Base-by-base conservation (phyloP, 2,888 invertebrate species). In the Stenchaetothrips biformis region DNA sequence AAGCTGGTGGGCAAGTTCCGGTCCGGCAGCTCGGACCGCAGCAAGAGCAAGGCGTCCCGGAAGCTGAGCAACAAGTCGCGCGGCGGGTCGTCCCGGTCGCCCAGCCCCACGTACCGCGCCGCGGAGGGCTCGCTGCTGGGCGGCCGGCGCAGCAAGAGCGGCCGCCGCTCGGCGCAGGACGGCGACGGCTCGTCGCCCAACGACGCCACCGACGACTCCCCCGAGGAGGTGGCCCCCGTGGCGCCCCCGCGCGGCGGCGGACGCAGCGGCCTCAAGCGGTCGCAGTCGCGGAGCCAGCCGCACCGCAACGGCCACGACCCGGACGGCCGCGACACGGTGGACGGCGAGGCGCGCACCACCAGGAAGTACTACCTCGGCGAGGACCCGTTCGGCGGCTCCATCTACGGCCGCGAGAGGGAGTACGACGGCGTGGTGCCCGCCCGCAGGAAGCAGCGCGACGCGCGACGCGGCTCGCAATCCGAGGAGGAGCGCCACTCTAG, bases 321-420 rank as follows among this genome's bases (percentile, higher is more conserved):
- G 81, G 79, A 27, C 79, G 82, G 8, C 83, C 83, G 59, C 82
- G 80, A 79, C 78, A 80, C 81, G 80, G 79, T 79, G 79, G 88
- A 88, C 82, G 88, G 87, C 78, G 83, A 83, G 79, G 89, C 88
- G 85, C 84, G 88, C 84, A 82, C 81, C 25, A 90, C 92, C 82
- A 93, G 93, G 85, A 90, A 93, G 83, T 95, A 95, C 88, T 95
- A 95, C 87, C 90, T 95, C 83, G 95, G 95, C 67, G 95, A 95
- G 88, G 95, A 95, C 89, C 95, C 95, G 48, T 95, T 94, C 87
- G 93, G 92, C 81, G 92, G 92, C 47, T 93, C 93, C 87, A 93
- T 94, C 86, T 95, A 94, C 87, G 94, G 95, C 82, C 91, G 93
- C 85, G 95, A 95, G 87, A 94, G 94, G 87, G 93, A 94, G 86